These are phyloP conservation scores for Enhydra lutris DNA, from an alignment of 2,113 vertebrate species.

Conservation along the genomic window DNA sequence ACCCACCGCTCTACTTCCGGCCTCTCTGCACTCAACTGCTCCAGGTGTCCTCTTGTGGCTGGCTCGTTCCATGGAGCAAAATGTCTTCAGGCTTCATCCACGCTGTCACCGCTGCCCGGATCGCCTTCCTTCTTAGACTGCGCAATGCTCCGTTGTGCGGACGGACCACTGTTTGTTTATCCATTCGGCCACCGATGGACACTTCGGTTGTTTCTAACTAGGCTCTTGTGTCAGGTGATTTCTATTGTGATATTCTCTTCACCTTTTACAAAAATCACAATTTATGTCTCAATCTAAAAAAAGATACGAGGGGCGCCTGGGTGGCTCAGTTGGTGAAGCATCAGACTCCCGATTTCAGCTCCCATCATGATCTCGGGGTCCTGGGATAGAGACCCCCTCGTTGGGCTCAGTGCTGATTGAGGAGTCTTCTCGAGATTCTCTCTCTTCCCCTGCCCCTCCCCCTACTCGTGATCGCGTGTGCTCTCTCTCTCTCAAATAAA, in stretches of 20 bases:
- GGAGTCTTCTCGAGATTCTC: neutral
- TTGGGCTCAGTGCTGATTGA: neutral
- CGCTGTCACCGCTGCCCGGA: rapidly evolving
- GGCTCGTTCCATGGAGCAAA: rapidly evolving
- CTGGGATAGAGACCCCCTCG: neutral
- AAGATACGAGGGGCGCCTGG: neutral
- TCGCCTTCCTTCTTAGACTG: rapidly evolving
- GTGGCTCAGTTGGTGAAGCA: neutral
- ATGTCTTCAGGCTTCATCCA: neutral
- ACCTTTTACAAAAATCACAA: neutral
- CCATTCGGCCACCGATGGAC: rapidly evolving
- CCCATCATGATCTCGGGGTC: neutral
- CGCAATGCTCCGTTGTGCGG: rapidly evolving
- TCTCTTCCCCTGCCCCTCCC: neutral
- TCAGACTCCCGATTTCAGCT: neutral
- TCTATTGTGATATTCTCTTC: neutral
- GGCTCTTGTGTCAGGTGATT: neutral
- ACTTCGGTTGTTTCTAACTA: rapidly evolving
- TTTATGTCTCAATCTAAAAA: neutral
- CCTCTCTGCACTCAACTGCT: rapidly evolving
- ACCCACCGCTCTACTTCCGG: rapidly evolving
- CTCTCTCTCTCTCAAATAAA: too few species aligned
- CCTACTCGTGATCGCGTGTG: neutral
- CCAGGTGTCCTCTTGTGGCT: neutral
- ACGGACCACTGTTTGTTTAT: rapidly evolving